Percentiles rank a stretch among this genome's conserved stretches.
Conservation (phyloP, 2,113 vertebrate species). For the Dendrocopos noguchii region DNA sequence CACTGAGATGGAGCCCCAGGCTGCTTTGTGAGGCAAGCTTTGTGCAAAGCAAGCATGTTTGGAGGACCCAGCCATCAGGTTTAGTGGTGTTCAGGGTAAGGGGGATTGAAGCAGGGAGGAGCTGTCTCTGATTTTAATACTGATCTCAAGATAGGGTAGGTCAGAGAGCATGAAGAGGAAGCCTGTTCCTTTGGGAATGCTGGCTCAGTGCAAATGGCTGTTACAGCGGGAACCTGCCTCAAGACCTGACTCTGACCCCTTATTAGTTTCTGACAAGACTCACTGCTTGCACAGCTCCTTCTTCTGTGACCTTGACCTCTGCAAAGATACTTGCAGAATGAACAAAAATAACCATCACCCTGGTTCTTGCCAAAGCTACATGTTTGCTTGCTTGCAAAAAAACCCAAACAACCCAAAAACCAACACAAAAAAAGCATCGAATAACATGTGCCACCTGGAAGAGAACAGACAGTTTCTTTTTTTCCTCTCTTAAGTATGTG, state of each 20-base stretch:
- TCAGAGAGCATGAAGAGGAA: neutral
- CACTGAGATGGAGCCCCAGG: accelerated
- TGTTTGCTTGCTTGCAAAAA: neutral
- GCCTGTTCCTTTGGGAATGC: neutral
- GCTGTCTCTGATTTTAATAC: neutral
- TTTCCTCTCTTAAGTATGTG: neutral
- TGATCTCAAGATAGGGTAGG: neutral
- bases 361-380: neutral
- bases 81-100: neutral
- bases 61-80: neutral
- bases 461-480: neutral
- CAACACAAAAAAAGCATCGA: neutral
- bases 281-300: neutral
- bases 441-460: slow-evolving; percentile 13
- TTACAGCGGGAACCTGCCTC: neutral
- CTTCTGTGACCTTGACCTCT: neutral
- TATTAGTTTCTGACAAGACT: neutral
- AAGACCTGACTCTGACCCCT: neutral
- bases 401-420: too few relatives aligned
- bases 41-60: neutral
- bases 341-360: neutral
- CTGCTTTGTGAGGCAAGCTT: neutral
- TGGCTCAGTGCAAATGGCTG: neutral
- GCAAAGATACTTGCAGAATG: neutral
- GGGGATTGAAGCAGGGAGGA: neutral